These are phyloP conservation scores for Oncorhynchus tshawytscha DNA, from an alignment of 2,113 vertebrate genomes.

Conservation along the genomic window DNA sequence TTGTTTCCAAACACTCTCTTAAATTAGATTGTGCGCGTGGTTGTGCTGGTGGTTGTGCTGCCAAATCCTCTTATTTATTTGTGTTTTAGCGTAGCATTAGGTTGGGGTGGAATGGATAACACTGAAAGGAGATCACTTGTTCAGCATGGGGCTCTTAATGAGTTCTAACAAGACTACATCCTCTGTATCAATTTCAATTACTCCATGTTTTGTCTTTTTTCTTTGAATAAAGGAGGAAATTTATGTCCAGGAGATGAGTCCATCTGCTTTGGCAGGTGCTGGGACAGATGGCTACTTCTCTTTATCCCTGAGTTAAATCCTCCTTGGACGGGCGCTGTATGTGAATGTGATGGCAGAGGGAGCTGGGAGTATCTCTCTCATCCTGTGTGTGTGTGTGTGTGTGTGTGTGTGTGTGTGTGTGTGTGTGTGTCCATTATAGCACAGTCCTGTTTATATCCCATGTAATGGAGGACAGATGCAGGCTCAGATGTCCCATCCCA, in stretches of 20 bases:
- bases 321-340: conserved; percentile 1
- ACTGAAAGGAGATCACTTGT: conserved; percentile 34
- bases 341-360: background rate
- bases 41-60: background rate
- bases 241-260: conserved; percentile 3
- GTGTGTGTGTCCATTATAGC: too few species aligned
- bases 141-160: conserved; percentile 41
- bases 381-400: too few species aligned
- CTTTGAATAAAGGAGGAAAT: conserved; percentile 1
- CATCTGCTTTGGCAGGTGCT: conserved; percentile 5
- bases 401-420: too few species aligned
- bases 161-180: conserved; percentile 32
- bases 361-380: background rate
- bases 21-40: conserved; percentile 26
- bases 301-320: conserved; percentile 16
- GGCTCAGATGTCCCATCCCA: background rate
- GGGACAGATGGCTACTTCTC: conserved; percentile 19
- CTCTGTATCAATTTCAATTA: conserved; percentile 13
- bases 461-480: conserved; percentile 18
- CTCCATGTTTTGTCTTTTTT: conserved; percentile 12
- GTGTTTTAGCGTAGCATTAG: conserved; percentile 27
- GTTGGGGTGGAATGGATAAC: conserved; percentile 18
- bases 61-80: conserved; percentile 48
- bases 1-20: conserved; percentile 28
- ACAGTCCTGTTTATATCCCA: background rate